Base-by-base conservation (phyloP, 2,888 invertebrate species). In the Anarsia innoxiella region DNA sequence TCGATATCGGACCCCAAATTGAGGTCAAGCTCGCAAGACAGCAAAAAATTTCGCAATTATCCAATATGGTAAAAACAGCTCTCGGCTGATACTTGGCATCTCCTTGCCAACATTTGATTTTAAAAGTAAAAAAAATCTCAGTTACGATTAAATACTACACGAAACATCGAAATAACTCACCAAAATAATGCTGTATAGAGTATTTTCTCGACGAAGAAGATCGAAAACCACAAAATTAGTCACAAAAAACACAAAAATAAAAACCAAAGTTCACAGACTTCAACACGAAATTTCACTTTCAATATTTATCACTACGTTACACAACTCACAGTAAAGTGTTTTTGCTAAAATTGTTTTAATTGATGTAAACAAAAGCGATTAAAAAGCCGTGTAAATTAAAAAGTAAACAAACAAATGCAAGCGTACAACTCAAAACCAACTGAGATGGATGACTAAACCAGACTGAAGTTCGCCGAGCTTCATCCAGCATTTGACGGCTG, bases 41-140 rank as follows among this genome's bases (percentile, higher is more conserved):
- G 59, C 59, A 68, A 56, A 64, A 51, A 62, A 53, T 56, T 60
- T 66, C 57, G 67, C 70, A 70, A 69, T 55, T 56, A 50, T 56
- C 67, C 51, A 63, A 57, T 58, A 68, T 56, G 61, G 65, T 45
- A 45, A 65, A 63, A 59, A 56, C 51, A 43, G 42, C 44, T n/a
- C n/a, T n/a, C n/a, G n/a, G n/a, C n/a, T n/a, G n/a, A n/a, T n/a
- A n/a, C n/a, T n/a, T n/a, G n/a, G n/a, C n/a, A n/a, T n/a, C n/a
- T n/a, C n/a, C n/a, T n/a, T n/a, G n/a, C n/a, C n/a, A n/a, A n/a
- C n/a, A n/a, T n/a, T n/a, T n/a, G n/a, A n/a, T n/a, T n/a, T n/a
- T n/a, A n/a, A n/a, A n/a, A n/a, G n/a, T n/a, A n/a, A n/a, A n/a
- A n/a, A n/a, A n/a, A n/a, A n/a, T n/a, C n/a, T n/a, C n/a, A n/a